These are phyloP conservation scores for Luehdorfia chinensis DNA, from an alignment of 1,140 invertebrate species.

Conservation along the genomic window DNA sequence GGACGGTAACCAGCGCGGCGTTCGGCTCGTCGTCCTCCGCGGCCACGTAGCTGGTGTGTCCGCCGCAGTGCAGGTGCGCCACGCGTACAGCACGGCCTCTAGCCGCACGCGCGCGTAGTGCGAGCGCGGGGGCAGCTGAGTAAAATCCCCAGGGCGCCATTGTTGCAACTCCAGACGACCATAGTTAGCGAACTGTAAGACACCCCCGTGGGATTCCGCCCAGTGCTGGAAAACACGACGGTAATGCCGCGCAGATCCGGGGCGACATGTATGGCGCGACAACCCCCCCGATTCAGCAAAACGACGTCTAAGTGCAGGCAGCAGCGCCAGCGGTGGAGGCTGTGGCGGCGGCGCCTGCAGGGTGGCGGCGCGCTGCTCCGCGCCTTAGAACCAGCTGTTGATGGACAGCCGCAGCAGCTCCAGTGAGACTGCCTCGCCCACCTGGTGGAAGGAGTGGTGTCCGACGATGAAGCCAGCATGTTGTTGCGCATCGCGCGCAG, in stretches of 20 bases:
- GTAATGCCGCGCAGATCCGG: conserved; percentile 74
- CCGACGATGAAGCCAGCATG: conserved; percentile 84
- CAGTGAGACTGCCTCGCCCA: conserved; percentile 81
- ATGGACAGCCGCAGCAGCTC: conserved; percentile 82
- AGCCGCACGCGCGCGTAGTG: conserved; percentile 74
- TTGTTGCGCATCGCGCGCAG: conserved; percentile 82
- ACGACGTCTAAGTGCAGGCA: conserved; percentile 31
- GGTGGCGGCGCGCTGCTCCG: conserved; percentile 37
- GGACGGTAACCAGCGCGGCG: conserved; percentile 74
- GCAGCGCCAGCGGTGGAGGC: conserved; percentile 23
- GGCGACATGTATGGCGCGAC: conserved; percentile 53
- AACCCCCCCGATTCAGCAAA: conserved; percentile 48
- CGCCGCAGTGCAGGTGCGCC: conserved; percentile 58
- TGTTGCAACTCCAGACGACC: conserved; percentile 80
- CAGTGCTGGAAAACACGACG: conserved; percentile 74
- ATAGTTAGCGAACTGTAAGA: conserved; percentile 73
- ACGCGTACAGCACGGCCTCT: conserved; percentile 78
- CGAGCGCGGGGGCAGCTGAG: conserved; percentile 68
- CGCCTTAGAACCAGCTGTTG: conserved; percentile 87
- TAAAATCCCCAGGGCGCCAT: conserved; percentile 82
- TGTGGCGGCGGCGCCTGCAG: conserved; percentile 27
- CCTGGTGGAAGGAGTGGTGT: conserved; percentile 71
- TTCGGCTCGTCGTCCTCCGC: conserved; percentile 64
- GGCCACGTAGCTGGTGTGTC: conserved; percentile 75
- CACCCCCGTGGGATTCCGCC: conserved; percentile 51